A percentile compares a stretch with the other conserved stretches of the same genome.
Conservation (phyloP, 1,140 invertebrate genomes). For the Drosophila tropicalis region DNA sequence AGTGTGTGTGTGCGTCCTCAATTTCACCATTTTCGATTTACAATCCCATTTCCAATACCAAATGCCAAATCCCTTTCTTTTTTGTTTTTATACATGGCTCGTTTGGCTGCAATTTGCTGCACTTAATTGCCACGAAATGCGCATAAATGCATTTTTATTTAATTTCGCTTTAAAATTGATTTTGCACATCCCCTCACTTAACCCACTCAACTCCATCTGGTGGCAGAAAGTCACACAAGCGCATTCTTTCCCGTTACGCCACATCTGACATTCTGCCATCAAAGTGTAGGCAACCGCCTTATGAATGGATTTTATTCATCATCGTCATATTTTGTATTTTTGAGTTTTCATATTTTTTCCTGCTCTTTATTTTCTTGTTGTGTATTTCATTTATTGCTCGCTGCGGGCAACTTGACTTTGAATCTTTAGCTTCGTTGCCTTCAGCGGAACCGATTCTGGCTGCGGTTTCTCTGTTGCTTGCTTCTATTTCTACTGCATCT, state of each 20-base stretch:
- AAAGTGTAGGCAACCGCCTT: constrained; percentile 31
- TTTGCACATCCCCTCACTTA: constrained; percentile 28
- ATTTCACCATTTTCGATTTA: constrained; percentile 2
- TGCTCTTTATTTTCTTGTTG: constrained; percentile 21
- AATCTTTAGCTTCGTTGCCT: constrained; percentile 43
- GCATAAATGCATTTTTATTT: constrained; percentile 75
- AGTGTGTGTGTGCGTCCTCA: background rate
- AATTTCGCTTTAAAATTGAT: constrained; percentile 79
- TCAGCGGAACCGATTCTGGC: background rate
- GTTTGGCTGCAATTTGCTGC: constrained; percentile 42
- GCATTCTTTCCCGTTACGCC: constrained; percentile 27
- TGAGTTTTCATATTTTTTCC: constrained; percentile 39
- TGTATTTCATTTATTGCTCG: constrained; percentile 30
- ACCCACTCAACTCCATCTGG: constrained; percentile 46
- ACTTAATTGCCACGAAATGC: constrained; percentile 72
- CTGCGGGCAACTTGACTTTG: constrained; percentile 65
- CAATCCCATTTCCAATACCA: background rate
- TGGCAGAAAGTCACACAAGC: constrained; percentile 36
- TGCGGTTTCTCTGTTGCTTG: background rate
- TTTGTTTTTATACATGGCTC: constrained; percentile 1
- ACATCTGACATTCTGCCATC: constrained; percentile 55
- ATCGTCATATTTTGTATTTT: constrained; percentile 58
- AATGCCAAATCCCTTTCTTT: constrained; percentile 5
- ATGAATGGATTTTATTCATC: constrained; percentile 78
- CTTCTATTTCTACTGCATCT: constrained; percentile 39